A percentile compares a stretch with the other conserved stretches of the same genome.
phyloP scores from a whole-genome alignment of 2,797 vertebrate genomes.

The Squalus acanthias region DNA sequence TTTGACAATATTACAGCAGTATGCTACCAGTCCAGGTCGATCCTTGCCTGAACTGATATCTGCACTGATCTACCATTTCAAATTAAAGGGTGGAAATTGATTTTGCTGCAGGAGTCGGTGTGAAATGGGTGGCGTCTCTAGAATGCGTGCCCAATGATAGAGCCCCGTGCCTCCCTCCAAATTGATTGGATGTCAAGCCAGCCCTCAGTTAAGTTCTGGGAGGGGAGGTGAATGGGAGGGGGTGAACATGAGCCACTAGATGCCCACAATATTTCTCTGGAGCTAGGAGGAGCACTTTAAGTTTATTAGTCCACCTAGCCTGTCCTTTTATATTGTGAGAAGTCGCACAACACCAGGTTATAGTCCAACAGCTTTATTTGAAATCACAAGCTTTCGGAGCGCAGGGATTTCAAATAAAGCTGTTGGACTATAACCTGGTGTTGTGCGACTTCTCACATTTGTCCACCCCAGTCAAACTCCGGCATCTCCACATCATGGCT shows the following conservation, averaged over 20 bases:
- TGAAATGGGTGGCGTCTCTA: not conserved
- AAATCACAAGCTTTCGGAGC: too few relatives aligned
- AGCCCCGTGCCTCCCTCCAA: not conserved
- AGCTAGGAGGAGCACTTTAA: not conserved
- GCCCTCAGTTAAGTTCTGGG: not conserved
- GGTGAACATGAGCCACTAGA: not conserved
- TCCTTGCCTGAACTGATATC: not conserved
- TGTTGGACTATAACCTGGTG: too few relatives aligned
- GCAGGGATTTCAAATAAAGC: too few relatives aligned
- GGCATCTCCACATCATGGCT: too few relatives aligned
- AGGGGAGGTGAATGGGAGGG: not conserved
- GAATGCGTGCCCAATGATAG: not conserved
- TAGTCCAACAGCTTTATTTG: too few relatives aligned
- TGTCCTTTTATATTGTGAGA: not conserved
- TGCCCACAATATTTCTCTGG: not conserved
- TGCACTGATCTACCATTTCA: not conserved
- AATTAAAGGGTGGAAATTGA: not conserved
- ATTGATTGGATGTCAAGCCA: not conserved
- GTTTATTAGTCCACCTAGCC: not conserved
- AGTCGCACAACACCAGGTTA: too few relatives aligned
- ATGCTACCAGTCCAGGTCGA: not conserved
- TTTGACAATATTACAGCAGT: not conserved
- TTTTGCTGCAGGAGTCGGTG: not conserved
- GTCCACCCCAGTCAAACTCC: too few relatives aligned
- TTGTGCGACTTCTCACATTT: too few relatives aligned